Conservation (phyloP, 2,888 invertebrate species). For the Heteromurus nitidus region DNA sequence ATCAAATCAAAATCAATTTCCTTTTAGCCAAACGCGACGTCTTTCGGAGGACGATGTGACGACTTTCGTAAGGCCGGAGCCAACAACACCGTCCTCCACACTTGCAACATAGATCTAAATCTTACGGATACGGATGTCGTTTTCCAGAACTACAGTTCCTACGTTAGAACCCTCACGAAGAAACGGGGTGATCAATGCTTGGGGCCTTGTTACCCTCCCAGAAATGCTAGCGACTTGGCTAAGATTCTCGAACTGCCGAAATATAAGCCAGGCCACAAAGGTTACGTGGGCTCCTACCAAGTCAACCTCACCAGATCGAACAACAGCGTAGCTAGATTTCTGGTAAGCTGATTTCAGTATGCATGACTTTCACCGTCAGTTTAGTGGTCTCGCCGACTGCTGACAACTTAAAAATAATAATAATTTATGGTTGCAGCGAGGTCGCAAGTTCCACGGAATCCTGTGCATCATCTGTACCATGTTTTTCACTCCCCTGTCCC, state of each 20-base stretch:
- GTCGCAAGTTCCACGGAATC: slow-evolving; percentile 25
- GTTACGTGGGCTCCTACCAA: not conserved
- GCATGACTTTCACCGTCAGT: no score
- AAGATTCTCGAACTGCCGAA: not conserved
- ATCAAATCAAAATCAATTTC: no score
- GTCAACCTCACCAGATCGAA: not conserved
- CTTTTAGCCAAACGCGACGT: no score
- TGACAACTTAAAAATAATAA: not conserved
- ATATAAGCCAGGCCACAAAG: not conserved
- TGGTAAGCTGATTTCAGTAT: not conserved
- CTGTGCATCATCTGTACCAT: not conserved
- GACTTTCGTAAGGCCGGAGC: not conserved
- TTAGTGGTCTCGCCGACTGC: no score
- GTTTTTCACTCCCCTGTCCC: slow-evolving; percentile 16
- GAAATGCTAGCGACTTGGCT: not conserved
- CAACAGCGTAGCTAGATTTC: not conserved
- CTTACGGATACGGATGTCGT: not conserved
- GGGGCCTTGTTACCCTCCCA: not conserved
- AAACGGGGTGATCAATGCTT: not conserved
- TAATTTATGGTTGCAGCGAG: not conserved
- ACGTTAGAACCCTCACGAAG: not conserved
- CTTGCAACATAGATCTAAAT: not conserved
- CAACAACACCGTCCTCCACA: not conserved
- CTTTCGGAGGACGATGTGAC: not conserved
- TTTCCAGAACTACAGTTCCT: not conserved